Evolutionary conservation across 2,888 invertebrate genomes (phyloP).

Genomic region (Axea sp.): DNA sequence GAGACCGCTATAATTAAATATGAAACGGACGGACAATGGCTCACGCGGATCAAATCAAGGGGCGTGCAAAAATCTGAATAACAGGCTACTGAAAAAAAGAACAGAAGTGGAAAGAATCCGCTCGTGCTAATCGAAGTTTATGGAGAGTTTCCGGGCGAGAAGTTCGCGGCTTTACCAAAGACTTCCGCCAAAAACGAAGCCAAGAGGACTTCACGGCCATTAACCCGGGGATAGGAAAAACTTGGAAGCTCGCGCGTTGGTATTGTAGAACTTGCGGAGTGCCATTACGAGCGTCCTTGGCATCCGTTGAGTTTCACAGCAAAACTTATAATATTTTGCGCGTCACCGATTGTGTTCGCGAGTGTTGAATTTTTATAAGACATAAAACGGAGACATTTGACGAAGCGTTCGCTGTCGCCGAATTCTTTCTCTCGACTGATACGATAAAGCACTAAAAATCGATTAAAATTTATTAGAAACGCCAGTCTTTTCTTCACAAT

Average conservation of each 20-base stretch:
- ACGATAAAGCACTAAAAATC: constrained; percentile 41
- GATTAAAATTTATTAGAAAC: constrained; percentile 59
- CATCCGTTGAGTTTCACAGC: constrained; percentile 2
- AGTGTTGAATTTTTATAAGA: constrained; percentile 16
- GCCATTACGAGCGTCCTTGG: no score
- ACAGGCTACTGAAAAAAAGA: background rate
- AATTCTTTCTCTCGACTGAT: constrained; percentile 27
- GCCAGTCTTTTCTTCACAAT: constrained; percentile 46
- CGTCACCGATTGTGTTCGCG: background rate
- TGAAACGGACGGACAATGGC: constrained; percentile 18
- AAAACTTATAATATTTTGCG: constrained; percentile 19
- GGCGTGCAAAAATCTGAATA: constrained; percentile 26
- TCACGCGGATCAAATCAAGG: constrained; percentile 38
- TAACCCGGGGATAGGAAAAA: constrained; percentile 62
- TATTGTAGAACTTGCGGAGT: no score
- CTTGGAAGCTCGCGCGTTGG: constrained; percentile 45
- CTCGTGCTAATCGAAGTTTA: constrained; percentile 66
- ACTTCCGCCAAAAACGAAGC: constrained; percentile 65
- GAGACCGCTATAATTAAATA: constrained; percentile 1
- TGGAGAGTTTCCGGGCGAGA: constrained; percentile 61
- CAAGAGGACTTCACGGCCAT: constrained; percentile 65
- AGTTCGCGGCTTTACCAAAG: constrained; percentile 60
- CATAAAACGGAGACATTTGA: background rate
- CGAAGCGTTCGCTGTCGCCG: background rate
- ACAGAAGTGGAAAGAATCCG: constrained; percentile 56